Percentiles rank a stretch among this genome's conserved stretches.
phyloP scores from a whole-genome alignment of 2,113 vertebrate species.

The Coturnix japonica region DNA sequence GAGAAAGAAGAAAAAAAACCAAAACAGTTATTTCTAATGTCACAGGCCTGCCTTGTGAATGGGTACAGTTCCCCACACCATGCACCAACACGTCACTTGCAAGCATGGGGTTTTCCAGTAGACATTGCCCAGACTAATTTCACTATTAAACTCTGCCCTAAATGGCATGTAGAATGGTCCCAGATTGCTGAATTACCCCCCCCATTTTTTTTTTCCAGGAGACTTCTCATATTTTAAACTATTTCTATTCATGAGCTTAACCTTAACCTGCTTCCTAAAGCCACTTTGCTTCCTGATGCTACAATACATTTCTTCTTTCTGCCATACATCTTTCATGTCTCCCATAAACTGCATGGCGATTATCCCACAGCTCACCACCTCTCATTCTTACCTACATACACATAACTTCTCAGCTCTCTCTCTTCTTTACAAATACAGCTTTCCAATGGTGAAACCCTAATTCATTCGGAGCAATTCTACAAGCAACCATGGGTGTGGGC shows the following conservation, averaged over 20 bases:
- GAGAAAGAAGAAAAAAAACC: conserved; percentile 7
- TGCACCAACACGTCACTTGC: not conserved
- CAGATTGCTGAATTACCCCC: not conserved
- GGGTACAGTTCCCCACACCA: not conserved
- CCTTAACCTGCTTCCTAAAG: not conserved
- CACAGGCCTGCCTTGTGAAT: not conserved
- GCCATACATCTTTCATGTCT: not conserved
- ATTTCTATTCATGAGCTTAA: not conserved
- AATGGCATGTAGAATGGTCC: not conserved
- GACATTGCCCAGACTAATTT: not conserved
- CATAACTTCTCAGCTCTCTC: not conserved
- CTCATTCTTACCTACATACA: not conserved
- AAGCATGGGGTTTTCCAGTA: not conserved
- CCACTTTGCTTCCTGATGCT: not conserved
- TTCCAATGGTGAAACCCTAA: not conserved
- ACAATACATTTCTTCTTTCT: not conserved
- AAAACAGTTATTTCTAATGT: not conserved
- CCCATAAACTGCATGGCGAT: not conserved
- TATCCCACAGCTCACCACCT: not conserved
- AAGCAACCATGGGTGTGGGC: not conserved
- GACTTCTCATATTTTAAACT: not conserved
- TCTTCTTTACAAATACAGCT: not conserved
- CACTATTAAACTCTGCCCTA: not conserved
- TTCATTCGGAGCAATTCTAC: not conserved
- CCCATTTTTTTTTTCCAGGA: not conserved